Base-by-base conservation (phyloP, 2,113 vertebrate species). In the Dermatemys mawii region DNA sequence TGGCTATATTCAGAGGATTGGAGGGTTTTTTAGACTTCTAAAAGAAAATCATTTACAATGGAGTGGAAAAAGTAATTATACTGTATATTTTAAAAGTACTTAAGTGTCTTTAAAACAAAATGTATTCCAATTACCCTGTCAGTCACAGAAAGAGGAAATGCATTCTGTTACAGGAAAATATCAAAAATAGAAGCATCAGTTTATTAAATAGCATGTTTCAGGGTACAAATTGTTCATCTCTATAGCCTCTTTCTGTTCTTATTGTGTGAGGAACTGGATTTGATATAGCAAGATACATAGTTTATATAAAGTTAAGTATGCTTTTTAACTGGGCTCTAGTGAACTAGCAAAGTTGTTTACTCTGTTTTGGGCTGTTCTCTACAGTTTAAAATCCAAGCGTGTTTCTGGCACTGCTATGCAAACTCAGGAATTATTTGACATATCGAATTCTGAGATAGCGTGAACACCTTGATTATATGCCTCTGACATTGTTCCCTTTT, bases 111-210 rank as follows among this genome's bases (percentile, higher is more conserved):
- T 90, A 90, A 95, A 94, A 60, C 29, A 93, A 92, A 76, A 88
- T 78, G 12, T 70, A 93, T 92, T 95, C 54, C 24, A 84, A 38
- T 95, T 96, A 86, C 54, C 38, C n/a, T 93, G 38, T 93, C 86
- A 92, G 29, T 85, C 29, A 78, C 1, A 1, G 70, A 49, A 82
- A 86, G 12, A 1, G 67, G 78, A 41, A 60, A 11, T 22, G 17
- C 8, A 27, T 0, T 75, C 53, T 89, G 57, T 67, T 84, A 88
- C 9, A 87, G 63, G 83, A 88, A 55, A 26, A 38, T 48, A 85
- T 70, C 16, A 92, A 92, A 96, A 95, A 89, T 54, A 95, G 90
- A 93, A 92, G n/a, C 38, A 92, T 32, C 17, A 5, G 8, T 91
- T 93, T 94, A 90, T 89, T 88, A 93, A 96, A 57, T 79, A 86